Evolutionary conservation across 2,888 invertebrate species (phyloP).

Genomic region (Cylindroiulus punctatus): DNA sequence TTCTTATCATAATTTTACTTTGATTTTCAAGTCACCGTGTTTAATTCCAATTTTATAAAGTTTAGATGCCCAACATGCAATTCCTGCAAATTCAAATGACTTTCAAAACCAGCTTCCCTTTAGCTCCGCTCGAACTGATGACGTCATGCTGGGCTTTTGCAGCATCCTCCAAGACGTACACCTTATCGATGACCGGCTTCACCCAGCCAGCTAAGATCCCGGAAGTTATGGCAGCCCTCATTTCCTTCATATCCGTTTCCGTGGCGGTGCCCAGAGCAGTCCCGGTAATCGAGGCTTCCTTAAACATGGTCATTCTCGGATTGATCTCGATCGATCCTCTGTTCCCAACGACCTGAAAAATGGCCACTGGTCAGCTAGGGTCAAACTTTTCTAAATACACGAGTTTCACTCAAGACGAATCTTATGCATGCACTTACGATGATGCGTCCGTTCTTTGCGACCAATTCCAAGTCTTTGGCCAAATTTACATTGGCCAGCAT

Average conservation of each 20-base stretch:
- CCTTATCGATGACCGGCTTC: slow-evolving; percentile 66
- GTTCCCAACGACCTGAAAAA: slow-evolving; percentile 67
- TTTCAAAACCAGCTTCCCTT: slow-evolving; percentile 62
- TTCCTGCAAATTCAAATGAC: slow-evolving; percentile 55
- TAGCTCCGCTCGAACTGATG: slow-evolving; percentile 64
- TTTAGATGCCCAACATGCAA: no score
- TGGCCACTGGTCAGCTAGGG: not conserved
- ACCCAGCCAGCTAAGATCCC: slow-evolving; percentile 67
- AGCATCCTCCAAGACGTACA: slow-evolving; percentile 66
- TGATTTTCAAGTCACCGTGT: no score
- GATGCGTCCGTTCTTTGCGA: slow-evolving; percentile 66
- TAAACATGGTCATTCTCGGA: slow-evolving; percentile 66
- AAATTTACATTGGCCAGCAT: slow-evolving; percentile 72
- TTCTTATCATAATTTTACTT: slow-evolving; percentile 36
- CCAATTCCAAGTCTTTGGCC: slow-evolving; percentile 67
- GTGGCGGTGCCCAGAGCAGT: slow-evolving; percentile 61
- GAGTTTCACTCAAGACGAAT: not conserved
- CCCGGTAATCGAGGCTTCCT: slow-evolving; percentile 66
- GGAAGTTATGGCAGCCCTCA: slow-evolving; percentile 64
- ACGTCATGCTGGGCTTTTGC: slow-evolving; percentile 67
- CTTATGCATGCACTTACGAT: not conserved
- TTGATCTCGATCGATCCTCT: slow-evolving; percentile 66
- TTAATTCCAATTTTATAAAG: no score
- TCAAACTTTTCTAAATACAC: no score
- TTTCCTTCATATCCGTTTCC: slow-evolving; percentile 65